Evolutionary conservation across 2,113 vertebrate species (phyloP), one percentile per base, ranked within the genome.

Genomic region (Nothocercus nigrocapillus): DNA sequence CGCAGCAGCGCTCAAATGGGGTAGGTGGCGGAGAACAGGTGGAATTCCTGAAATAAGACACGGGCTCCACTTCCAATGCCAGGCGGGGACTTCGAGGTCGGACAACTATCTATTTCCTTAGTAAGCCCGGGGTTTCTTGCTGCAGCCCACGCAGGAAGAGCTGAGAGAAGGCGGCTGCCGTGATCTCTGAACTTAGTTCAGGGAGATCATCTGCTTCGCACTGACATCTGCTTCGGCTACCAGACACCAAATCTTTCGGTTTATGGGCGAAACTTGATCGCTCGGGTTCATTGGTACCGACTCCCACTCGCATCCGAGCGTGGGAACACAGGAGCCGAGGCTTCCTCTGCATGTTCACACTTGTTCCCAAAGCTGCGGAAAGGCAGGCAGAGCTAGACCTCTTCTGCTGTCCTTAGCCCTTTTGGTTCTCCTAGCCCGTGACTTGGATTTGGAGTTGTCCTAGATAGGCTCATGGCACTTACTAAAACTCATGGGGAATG

Each of bases 251-350:
- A 21, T 15, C 42, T 64, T 81, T 70, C 25, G 47, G 34, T 63
- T 85, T 51, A 24, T 0, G 0, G 56, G 42, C 13, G 56, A 69
- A 64, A 58, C 13, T 1, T 18, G 14, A 75, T 59, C 69, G 32
- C 13, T 75, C 21, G 3, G 4, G 40, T 67, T 47, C 34, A 5
- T 27, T 1, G 4, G 42, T 80, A 2, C 81, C 11, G 56, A 40
- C 36, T 85, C 63, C 63, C 13, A 30, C 6, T 0, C 15, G 22
- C 34, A 42, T 90, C 88, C 1, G 4, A 69, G 44, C 1, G 2
- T 2, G 6, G 62, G 49, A 28, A 59, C 1, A 2, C 30, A 1
- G 5, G 53, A 62, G 14, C 67, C 8, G 27, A 64, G 16, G n/a
- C 30, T 77, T 27, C 77, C 6, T 67, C 0, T 21, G 30, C 13